Base-by-base conservation (phyloP, 2,888 invertebrate species). In the Sturmia bella region DNA sequence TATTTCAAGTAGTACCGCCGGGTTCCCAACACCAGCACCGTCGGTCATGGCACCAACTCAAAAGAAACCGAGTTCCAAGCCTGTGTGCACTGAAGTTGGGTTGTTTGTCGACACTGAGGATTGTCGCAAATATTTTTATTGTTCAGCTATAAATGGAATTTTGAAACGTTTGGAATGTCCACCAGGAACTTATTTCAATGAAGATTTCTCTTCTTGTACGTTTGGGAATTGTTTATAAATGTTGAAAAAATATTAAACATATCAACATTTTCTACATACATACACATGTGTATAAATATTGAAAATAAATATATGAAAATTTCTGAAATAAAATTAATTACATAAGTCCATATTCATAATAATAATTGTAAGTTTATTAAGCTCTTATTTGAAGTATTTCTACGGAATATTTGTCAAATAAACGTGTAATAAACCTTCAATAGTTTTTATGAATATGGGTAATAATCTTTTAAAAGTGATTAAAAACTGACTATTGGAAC, bases 121-220 rank as follows among this genome's bases (percentile, higher is more conserved):
- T 69, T 90, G 90, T 59, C 86, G 75, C n/a, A 88, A 86, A 41
- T 90, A 91, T 73, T 90, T 87, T 63, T 89, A 88, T 69, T 90
- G 90, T 74, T 87, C 88, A 2, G 86, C 85, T 15, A 17, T 87
- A 7, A 87, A 87, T 75, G 89, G 88, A 0, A 83, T 70, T 2
- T 66, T 86, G 27, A 85, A 85, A 13, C 88, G 86, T 45, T 84
- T 86, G 83, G 86, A 87, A 13, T 90, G 90, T 37, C 90, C 90
- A 2, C 1, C 59, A 1, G 89, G 90, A 13, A 89, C 91, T 0
- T 84, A 86, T 68, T 90, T 87, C 69, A 88, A 87, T 69, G 66
- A 84, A 0, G 85, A 81, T 32, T 72, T 86, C 5, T 86, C 86
- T 6, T 84, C 90, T 2, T 90, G 90, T 54, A 84, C 86, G 3